Conservation (phyloP, 2,113 vertebrate genomes). For the Pachypanchax playfairii region DNA sequence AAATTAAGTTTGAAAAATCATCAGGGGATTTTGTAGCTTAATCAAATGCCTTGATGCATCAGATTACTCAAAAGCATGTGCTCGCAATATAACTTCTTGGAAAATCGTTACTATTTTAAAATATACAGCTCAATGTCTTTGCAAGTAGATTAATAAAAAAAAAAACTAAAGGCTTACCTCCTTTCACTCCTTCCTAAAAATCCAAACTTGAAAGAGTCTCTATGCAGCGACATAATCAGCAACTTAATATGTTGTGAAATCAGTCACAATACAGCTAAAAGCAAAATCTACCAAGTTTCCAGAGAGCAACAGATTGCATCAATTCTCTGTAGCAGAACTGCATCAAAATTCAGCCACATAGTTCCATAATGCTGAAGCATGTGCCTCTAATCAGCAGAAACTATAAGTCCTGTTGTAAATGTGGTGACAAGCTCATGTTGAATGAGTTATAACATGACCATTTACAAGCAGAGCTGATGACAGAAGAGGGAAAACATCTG, state of each 20-base stretch:
- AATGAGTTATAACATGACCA: conserved; percentile 24
- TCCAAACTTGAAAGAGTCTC: conserved; percentile 57
- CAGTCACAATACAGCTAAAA: conserved; percentile 6
- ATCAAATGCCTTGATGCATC: not conserved
- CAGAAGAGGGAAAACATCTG: conserved; percentile 32
- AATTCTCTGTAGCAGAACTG: conserved; percentile 2
- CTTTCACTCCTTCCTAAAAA: conserved; percentile 59
- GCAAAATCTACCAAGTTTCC: conserved; percentile 20
- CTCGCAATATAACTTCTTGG: no score
- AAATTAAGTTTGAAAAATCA: conserved; percentile 14
- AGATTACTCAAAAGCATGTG: no score
- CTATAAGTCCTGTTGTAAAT: conserved; percentile 31
- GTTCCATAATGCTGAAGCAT: conserved; percentile 36
- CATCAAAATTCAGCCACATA: conserved; percentile 27
- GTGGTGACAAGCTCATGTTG: not conserved
- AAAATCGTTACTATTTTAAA: not conserved
- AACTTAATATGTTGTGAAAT: not conserved
- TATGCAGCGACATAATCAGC: conserved; percentile 29
- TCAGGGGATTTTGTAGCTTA: conserved; percentile 13
- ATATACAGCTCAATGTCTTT: not conserved
- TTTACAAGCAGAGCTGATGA: conserved; percentile 45
- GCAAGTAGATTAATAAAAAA: not conserved
- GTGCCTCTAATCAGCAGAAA: conserved; percentile 31
- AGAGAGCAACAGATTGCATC: conserved; percentile 24
- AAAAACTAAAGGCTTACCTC: conserved; percentile 54